phyloP scores from a whole-genome alignment of 53 echinoderm and acorn worm genomes.

The Actinopyga echinites region DNA sequence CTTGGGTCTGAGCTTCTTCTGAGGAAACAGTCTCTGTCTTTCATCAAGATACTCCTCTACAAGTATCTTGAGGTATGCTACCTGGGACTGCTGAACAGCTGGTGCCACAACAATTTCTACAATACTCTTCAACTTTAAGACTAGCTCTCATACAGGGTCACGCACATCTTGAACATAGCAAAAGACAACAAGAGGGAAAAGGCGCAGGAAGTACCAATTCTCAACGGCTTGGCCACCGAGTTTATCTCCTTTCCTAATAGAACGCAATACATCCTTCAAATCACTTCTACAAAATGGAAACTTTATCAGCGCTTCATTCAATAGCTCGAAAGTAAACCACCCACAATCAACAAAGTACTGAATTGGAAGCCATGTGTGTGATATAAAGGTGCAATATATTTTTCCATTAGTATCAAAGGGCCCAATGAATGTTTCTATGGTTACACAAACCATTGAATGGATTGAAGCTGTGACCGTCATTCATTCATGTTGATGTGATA shows the following conservation, averaged over 20 bases:
- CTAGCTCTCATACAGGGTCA: constrained; percentile 60
- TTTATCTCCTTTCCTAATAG: constrained; percentile 46
- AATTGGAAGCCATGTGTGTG: too few species aligned
- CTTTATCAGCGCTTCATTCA: constrained; percentile 46
- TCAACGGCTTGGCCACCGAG: constrained; percentile 70
- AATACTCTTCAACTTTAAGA: constrained; percentile 64
- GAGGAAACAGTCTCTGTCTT: constrained; percentile 52
- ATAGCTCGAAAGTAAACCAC: constrained; percentile 59
- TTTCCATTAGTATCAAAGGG: too few species aligned
- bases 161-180: constrained; percentile 41
- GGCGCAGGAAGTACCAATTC: constrained; percentile 65
- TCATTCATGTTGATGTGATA: too few species aligned
- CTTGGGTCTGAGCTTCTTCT: constrained; percentile 55
- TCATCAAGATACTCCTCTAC: constrained; percentile 64
- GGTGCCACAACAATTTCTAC: constrained; percentile 67
- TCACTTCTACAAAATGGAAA: constrained; percentile 57
- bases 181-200: constrained; percentile 60
- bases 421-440: too few species aligned
- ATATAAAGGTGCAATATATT: too few species aligned
- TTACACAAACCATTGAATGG: too few species aligned
- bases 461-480: too few species aligned
- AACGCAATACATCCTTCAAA: constrained; percentile 32
- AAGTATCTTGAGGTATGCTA: constrained; percentile 55
- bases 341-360: constrained; percentile 54
- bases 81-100: constrained; percentile 35